These are phyloP conservation scores for Lysandra coridon DNA, from an alignment of 2,888 invertebrate genomes.

Conservation along the genomic window DNA sequence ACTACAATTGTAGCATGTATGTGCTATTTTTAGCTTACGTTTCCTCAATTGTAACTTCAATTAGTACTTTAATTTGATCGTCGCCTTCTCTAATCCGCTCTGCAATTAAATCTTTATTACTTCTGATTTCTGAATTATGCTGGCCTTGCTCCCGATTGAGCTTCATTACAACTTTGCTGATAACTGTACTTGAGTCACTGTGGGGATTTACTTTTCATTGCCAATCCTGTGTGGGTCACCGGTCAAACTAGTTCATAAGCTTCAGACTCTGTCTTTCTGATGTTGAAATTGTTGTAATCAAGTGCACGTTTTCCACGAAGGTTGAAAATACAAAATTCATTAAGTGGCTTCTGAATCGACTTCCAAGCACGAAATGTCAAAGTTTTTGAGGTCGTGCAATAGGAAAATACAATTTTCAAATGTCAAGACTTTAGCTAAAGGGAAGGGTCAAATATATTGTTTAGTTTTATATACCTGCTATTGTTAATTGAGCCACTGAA, in stretches of 20 bases:
- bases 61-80: conserved; percentile 17
- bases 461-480: neutral
- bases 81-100: neutral
- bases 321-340: conserved; percentile 14
- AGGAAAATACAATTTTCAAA: conserved; percentile 38
- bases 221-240: neutral
- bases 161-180: neutral
- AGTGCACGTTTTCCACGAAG: neutral
- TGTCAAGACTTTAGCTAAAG: conserved; percentile 38
- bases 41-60: neutral
- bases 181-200: conserved; percentile 1
- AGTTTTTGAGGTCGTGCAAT: conserved; percentile 37
- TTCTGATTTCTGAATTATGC: conserved; percentile 9
- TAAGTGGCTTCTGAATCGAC: conserved; percentile 27
- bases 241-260: neutral
- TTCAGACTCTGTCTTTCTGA: neutral
- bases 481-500: neutral
- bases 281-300: neutral
- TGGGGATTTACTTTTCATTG: neutral
- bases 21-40: neutral
- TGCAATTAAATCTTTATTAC: conserved; percentile 19
- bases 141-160: conserved; percentile 24
- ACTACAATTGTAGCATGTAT: neutral
- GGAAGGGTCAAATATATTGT: conserved; percentile 32
- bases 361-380: conserved; percentile 40